Percentiles rank a stretch among this genome's conserved stretches.
phyloP scores from a whole-genome alignment of 2,113 vertebrate genomes.

The Mustela lutreola region DNA sequence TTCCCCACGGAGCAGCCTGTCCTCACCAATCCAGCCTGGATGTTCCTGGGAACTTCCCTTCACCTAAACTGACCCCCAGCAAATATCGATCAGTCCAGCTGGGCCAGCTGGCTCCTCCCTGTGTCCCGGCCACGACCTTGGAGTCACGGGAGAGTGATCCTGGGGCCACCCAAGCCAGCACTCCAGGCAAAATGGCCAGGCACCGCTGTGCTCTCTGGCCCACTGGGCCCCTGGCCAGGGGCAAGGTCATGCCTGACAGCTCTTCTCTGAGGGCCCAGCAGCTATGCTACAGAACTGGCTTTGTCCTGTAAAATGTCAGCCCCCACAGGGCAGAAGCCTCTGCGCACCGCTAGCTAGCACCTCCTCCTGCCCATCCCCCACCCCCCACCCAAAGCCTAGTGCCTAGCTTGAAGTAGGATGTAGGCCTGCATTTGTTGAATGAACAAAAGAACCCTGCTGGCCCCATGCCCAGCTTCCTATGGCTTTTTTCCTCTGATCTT shows the following conservation, averaged over 20 bases:
- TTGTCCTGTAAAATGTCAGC: not conserved
- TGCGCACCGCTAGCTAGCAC: not conserved
- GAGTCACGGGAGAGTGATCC: slow-evolving; percentile 1
- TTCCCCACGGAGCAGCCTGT: fast-evolving
- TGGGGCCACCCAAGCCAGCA: not conserved
- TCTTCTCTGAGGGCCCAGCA: not conserved
- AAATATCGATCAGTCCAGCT: not conserved
- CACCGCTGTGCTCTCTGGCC: slow-evolving; percentile 53
- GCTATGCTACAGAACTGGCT: not conserved
- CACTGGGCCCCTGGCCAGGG: slow-evolving; percentile 39
- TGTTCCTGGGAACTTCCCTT: not conserved
- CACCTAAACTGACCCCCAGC: not conserved
- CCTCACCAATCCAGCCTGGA: not conserved
- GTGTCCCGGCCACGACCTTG: not conserved
- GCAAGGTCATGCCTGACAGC: not conserved
- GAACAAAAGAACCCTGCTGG: not conserved
- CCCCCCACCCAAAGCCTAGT: not conserved
- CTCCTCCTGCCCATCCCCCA: not conserved
- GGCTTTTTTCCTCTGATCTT: not conserved
- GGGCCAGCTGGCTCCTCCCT: not conserved
- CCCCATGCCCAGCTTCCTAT: not conserved
- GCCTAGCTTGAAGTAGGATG: not conserved
- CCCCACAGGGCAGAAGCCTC: not conserved
- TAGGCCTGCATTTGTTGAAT: not conserved
- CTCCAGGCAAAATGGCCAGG: slow-evolving; percentile 16